phyloP scores from a whole-genome alignment of 1,140 invertebrate genomes.

The Rhagoletis pomonella region DNA sequence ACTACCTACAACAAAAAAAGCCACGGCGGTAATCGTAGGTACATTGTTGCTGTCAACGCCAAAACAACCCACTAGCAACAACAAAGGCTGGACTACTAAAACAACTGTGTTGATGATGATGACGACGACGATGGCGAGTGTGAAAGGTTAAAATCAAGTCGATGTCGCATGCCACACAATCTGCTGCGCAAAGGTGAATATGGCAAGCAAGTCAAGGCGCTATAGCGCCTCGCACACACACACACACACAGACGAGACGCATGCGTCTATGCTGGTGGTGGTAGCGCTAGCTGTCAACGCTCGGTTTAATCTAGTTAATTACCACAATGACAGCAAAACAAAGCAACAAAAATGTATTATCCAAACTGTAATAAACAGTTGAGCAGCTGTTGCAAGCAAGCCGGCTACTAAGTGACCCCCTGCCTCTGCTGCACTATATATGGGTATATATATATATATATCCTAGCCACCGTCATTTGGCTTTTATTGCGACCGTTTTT shows the following conservation, averaged over 20 bases:
- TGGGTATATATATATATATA: no score
- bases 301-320: slow-evolving; percentile 43
- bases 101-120: no score
- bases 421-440: background rate
- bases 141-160: slow-evolving; percentile 51
- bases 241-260: background rate
- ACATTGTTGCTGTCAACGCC: no score
- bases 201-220: slow-evolving; percentile 27
- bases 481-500: background rate
- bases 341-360: slow-evolving; percentile 4
- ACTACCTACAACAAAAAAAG: background rate
- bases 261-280: background rate
- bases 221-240: background rate
- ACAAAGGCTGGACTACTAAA: background rate
- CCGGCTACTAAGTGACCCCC: background rate
- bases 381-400: slow-evolving; percentile 10
- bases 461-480: background rate
- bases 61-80: background rate
- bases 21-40: background rate
- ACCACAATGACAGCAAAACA: slow-evolving; percentile 47
- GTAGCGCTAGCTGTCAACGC: background rate
- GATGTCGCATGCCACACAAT: slow-evolving; percentile 32
- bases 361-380: slow-evolving; percentile 13
- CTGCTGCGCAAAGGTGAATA: background rate
- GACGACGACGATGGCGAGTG: slow-evolving; percentile 7